Evolutionary conservation across 2,113 vertebrate species (phyloP).

Genomic region (Lophochroa leadbeateri): DNA sequence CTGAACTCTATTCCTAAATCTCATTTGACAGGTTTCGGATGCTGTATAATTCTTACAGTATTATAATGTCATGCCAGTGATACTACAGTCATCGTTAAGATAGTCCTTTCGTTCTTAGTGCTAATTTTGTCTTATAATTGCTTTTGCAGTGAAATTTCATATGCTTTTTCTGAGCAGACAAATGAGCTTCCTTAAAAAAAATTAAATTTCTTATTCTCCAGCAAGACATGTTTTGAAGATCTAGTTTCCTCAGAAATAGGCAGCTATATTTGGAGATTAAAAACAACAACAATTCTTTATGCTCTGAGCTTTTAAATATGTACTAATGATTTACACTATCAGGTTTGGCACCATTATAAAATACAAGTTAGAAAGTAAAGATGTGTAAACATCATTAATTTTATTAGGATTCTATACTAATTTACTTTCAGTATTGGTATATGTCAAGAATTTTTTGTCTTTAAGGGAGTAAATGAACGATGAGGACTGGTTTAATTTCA

Average conservation of each 20-base stretch:
- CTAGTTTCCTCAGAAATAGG: not conserved
- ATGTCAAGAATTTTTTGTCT: not conserved
- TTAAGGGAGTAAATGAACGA: not conserved
- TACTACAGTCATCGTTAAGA: slow-evolving; percentile 67
- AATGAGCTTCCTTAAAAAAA: slow-evolving; percentile 37
- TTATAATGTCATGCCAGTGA: slow-evolving; percentile 65
- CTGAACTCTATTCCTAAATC: slow-evolving; percentile 79
- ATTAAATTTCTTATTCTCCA: slow-evolving; percentile 21
- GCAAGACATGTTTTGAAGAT: not conserved
- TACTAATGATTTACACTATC: not conserved
- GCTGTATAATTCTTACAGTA: slow-evolving; percentile 69
- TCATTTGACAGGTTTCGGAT: slow-evolving; percentile 78
- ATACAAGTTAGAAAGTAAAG: not conserved
- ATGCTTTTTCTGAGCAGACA: slow-evolving; percentile 7
- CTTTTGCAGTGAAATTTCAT: slow-evolving; percentile 26
- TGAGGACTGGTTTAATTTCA: not conserved
- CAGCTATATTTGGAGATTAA: not conserved
- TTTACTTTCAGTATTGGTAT: not conserved
- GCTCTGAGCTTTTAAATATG: not conserved
- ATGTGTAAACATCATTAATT: not conserved
- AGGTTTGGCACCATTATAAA: not conserved
- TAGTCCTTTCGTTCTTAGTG: slow-evolving; percentile 52
- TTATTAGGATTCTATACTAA: not conserved
- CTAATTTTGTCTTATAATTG: slow-evolving; percentile 47
- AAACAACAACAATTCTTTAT: not conserved